A percentile compares a stretch with the other conserved stretches of the same genome.
These are phyloP conservation scores for Gopherus evgoodei DNA, from an alignment of 2,113 vertebrate species.

Conservation along the genomic window DNA sequence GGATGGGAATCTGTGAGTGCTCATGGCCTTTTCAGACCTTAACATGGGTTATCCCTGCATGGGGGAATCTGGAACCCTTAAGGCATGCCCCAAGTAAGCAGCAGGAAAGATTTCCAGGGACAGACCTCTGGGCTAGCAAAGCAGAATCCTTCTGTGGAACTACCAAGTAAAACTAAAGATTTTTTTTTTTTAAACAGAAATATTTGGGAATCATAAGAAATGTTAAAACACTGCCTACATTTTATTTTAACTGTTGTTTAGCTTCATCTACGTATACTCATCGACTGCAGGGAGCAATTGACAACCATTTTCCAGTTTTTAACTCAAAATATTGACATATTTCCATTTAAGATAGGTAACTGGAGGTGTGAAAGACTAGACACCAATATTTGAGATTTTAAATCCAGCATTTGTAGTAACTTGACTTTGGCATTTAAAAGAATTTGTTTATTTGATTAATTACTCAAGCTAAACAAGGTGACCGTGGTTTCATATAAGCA, in stretches of 20 bases:
- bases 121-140: neutral
- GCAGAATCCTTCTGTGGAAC: neutral
- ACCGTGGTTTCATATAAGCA: constrained; percentile 48
- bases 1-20: neutral
- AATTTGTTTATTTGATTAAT: constrained; percentile 20
- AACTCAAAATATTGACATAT: neutral
- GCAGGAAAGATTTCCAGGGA: neutral
- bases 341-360: neutral
- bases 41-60: neutral
- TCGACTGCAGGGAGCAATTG: neutral
- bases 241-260: constrained; percentile 10
- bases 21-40: neutral
- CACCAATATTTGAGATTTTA: neutral
- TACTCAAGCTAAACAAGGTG: constrained; percentile 36
- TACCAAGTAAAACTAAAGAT: neutral
- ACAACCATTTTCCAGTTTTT: neutral
- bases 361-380: neutral
- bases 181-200: neutral
- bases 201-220: neutral
- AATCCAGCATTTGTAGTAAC: neutral
- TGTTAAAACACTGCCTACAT: constrained; percentile 7
- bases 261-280: neutral
- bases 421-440: neutral
- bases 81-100: neutral
- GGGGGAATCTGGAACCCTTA: neutral